Evolutionary conservation across 2,888 invertebrate species (phyloP).

Genomic region (Drosophila conformis): DNA sequence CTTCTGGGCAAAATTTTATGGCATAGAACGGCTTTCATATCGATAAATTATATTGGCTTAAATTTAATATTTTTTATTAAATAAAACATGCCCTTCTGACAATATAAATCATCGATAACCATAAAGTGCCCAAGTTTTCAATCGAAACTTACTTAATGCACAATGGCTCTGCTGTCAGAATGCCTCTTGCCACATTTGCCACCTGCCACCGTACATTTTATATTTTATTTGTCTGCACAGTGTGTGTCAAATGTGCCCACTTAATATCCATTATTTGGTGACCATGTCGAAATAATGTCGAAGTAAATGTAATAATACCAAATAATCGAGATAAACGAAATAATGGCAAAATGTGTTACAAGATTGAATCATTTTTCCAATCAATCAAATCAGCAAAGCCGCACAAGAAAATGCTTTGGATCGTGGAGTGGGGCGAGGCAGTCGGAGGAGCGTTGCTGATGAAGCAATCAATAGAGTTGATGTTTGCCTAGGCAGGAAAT

Average conservation of each 20-base stretch:
- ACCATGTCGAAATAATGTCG: constrained; percentile 28
- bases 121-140: neutral
- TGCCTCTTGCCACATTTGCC: neutral
- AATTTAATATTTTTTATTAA: neutral
- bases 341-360: constrained; percentile 61
- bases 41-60: neutral
- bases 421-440: neutral
- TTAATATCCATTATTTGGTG: constrained; percentile 26
- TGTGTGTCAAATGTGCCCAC: constrained; percentile 13
- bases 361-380: constrained; percentile 82
- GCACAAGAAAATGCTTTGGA: constrained; percentile 27
- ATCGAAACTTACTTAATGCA: neutral
- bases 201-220: neutral
- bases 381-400: constrained; percentile 77
- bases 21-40: neutral
- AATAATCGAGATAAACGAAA: constrained; percentile 28
- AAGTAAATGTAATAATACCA: constrained; percentile 46
- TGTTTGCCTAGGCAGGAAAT: constrained; percentile 62
- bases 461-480: constrained; percentile 77
- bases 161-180: neutral
- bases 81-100: neutral
- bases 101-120: neutral
- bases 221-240: neutral
- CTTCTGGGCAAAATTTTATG: neutral
- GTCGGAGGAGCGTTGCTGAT: constrained; percentile 28